Evolutionary conservation across 1,140 invertebrate species (phyloP), one percentile per base, ranked within the genome.

Genomic region (Diploscapter pachys): DNA sequence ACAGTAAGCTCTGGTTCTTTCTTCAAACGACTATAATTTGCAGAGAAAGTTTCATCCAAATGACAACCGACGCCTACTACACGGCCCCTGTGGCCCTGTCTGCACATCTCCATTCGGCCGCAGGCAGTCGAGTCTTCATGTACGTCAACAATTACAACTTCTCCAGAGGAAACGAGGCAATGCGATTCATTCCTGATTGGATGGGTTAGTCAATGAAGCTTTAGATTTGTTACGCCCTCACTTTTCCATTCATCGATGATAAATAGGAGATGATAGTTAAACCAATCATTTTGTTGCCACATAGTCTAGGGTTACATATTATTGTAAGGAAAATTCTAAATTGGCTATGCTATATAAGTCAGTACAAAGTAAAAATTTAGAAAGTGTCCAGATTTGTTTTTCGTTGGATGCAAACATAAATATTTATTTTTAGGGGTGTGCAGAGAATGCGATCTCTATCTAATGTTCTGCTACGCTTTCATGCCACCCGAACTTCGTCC

Each of bases 131-230:
- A 49, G 80, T 80, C 3, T 84, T 83, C 54, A 78, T 85, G 73
- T 84, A 85, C 68, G 82, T 84, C 8, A 84, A 84, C 71, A 80
- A 78, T 61, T 84, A 85, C 74, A 84, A 84, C 57, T 85, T 84
- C 63, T 85, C 84, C 8, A 56, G 54, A 51, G 31, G 31, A 31
- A 31, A 31, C 31, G 31, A 31, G 31, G 77, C 69, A 70, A 75
- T 72, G 51, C 13, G 8, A 8, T 73, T 61, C 9, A 73, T 75
- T 72, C 83, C 82, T 13, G 73, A 72, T 48, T 84, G 83, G 83
- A 81, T 84, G 77, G 83, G 83, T 76, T 51, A 11, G 54, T 75
- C 50, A 9, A 77, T 66, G 31, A 0, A 31, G 1, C 31, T 31
- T 31, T 31, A 31, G 31, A 31, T 31, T 31, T 31, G 31, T 31